A percentile compares a stretch with the other conserved stretches of the same genome.
These are phyloP conservation scores for Synanthedon tipuliformis DNA, from an alignment of 2,888 invertebrate species.

Conservation along the genomic window DNA sequence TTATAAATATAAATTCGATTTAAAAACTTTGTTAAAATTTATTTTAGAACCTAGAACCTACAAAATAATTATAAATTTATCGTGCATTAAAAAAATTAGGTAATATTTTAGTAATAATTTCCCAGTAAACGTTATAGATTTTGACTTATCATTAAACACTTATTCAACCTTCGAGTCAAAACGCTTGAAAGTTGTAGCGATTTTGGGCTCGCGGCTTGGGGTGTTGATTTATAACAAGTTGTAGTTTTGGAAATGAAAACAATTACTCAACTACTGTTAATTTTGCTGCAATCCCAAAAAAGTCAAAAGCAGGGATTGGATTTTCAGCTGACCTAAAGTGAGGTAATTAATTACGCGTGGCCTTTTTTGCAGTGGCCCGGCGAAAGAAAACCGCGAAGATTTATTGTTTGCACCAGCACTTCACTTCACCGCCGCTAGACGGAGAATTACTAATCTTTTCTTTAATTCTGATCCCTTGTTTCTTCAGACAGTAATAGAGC, in stretches of 20 bases:
- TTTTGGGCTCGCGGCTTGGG: too few species aligned
- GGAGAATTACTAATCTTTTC: slow-evolving; percentile 55
- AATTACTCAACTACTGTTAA: slow-evolving; percentile 38
- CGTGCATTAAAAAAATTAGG: too few species aligned
- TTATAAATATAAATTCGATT: too few species aligned
- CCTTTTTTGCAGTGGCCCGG: slow-evolving; percentile 50
- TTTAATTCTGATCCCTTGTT: slow-evolving; percentile 59
- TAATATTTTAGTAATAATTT: too few species aligned
- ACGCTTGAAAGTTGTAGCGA: too few species aligned
- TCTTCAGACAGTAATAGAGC: slow-evolving; percentile 44
- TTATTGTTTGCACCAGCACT: slow-evolving; percentile 44
- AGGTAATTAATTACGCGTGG: slow-evolving; percentile 59
- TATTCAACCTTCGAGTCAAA: too few species aligned
- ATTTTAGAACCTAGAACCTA: too few species aligned
- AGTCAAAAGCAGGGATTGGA: slow-evolving; percentile 58
- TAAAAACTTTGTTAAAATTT: too few species aligned
- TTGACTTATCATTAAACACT: too few species aligned
- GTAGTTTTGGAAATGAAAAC: slow-evolving; percentile 15
- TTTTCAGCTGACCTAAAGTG: slow-evolving; percentile 44
- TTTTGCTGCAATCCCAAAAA: slow-evolving; percentile 37
- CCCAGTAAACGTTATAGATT: too few species aligned
- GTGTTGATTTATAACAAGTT: not conserved
- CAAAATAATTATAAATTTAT: too few species aligned
- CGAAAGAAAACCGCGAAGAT: slow-evolving; percentile 53
- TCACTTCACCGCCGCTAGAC: slow-evolving; percentile 38